Conservation (phyloP, 2,888 invertebrate species). For the Drosophila formosana region DNA sequence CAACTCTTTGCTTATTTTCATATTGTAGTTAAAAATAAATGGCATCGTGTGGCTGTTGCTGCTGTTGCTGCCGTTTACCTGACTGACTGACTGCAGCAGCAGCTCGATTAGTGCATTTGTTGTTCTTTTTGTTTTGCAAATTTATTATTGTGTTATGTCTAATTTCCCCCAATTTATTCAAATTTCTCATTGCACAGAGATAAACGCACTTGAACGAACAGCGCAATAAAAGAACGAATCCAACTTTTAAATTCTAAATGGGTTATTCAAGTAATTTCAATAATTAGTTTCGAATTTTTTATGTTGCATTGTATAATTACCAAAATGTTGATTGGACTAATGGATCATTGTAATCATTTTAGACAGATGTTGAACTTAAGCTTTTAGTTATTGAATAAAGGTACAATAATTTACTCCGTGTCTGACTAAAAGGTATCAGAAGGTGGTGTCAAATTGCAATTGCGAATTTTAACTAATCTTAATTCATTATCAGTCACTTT, state of each 20-base stretch:
- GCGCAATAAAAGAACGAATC: conserved; percentile 31
- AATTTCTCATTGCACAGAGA: conserved; percentile 48
- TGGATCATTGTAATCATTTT: neutral
- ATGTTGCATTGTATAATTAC: neutral
- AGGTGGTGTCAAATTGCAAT: neutral
- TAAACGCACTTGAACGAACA: conserved; percentile 53
- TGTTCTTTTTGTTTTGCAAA: conserved; percentile 32
- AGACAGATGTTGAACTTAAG: neutral
- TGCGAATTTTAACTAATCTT: neutral
- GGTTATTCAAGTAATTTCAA: conserved; percentile 31
- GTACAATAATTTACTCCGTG: neutral
- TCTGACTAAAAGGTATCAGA: neutral
- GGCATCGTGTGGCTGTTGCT: conserved; percentile 45
- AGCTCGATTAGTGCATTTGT: conserved; percentile 29
- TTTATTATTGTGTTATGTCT: conserved; percentile 69
- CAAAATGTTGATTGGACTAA: conserved; percentile 5
- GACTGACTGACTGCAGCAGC: conserved; percentile 20
- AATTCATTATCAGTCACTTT: conserved; percentile 1
- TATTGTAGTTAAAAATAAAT: conserved; percentile 52
- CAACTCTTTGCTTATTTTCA: conserved; percentile 42
- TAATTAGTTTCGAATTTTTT: conserved; percentile 5
- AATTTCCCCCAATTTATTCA: conserved; percentile 63
- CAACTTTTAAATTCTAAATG: conserved; percentile 38
- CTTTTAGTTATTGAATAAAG: neutral
- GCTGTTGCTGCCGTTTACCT: conserved; percentile 34